Evolutionary conservation across 2,113 vertebrate genomes (phyloP).

Genomic region (Strigops habroptila): DNA sequence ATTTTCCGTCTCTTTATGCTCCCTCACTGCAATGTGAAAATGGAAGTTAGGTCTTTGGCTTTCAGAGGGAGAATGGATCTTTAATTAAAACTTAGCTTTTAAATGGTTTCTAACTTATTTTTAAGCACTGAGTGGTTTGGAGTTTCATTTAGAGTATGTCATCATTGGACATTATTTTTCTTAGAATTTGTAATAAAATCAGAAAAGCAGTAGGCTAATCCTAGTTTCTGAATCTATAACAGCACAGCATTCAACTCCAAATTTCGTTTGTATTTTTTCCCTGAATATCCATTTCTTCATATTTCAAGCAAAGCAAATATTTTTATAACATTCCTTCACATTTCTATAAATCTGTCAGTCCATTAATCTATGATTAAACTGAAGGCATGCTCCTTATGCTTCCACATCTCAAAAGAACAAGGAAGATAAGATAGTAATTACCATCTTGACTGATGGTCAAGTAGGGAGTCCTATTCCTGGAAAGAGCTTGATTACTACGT

Average conservation of each 20-base stretch:
- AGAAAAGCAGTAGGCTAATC: background rate
- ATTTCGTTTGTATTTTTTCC: background rate
- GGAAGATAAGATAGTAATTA: background rate
- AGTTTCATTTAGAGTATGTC: background rate
- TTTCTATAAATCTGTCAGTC: background rate
- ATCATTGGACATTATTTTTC: background rate
- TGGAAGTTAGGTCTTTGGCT: rapidly evolving
- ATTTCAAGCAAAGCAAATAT: background rate
- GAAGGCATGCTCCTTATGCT: background rate
- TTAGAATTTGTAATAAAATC: background rate
- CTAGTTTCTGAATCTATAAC: background rate
- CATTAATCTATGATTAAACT: background rate
- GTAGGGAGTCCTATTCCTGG: background rate
- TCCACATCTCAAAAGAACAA: background rate
- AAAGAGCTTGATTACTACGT: background rate
- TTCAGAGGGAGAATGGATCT: background rate
- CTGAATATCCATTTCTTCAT: background rate
- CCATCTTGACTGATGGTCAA: background rate
- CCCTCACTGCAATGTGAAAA: background rate
- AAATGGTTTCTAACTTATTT: background rate
- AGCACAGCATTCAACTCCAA: background rate
- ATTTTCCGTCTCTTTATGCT: background rate
- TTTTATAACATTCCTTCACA: background rate
- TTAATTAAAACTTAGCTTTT: background rate
- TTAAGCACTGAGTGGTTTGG: background rate